Percentiles rank a stretch among this genome's conserved stretches.
Evolutionary conservation across 2,113 vertebrate species (phyloP).

Genomic region (Onychostoma macrolepis): DNA sequence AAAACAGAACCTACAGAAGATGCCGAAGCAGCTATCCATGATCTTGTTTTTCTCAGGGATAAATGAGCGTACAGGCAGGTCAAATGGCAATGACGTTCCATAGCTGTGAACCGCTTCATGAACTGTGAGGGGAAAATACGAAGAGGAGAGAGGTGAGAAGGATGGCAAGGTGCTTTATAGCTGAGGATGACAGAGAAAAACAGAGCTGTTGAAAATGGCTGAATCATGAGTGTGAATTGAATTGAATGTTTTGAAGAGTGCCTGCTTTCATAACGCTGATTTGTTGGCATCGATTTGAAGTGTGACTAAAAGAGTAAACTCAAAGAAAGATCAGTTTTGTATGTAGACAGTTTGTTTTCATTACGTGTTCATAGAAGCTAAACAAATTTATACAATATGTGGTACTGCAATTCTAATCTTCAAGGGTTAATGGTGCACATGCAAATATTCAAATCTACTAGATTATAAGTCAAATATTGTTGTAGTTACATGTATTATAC

Average conservation of each 20-base stretch:
- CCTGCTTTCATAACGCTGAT: neutral
- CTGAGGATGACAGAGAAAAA: neutral
- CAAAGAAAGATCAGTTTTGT: neutral
- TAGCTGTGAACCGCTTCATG: constrained; percentile 18
- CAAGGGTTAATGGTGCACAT: neutral
- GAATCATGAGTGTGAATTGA: neutral
- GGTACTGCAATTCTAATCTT: neutral
- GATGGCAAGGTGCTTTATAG: neutral
- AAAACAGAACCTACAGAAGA: neutral
- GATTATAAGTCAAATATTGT: neutral
- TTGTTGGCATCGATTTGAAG: neutral
- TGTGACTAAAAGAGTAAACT: neutral
- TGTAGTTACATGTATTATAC: neutral
- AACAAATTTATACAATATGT: neutral
- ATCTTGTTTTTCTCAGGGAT: constrained; percentile 8
- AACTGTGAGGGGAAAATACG: constrained; percentile 7
- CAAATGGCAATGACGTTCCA: neutral
- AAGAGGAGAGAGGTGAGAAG: neutral
- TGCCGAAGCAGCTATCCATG: neutral
- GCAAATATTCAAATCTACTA: neutral
- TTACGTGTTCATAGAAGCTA: neutral
- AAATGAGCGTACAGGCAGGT: neutral
- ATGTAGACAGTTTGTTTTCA: neutral
- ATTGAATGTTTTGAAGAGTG: neutral
- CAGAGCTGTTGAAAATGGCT: neutral